Evolutionary conservation across 1,140 invertebrate genomes (phyloP).

Genomic region (Neodiprion pinetum): DNA sequence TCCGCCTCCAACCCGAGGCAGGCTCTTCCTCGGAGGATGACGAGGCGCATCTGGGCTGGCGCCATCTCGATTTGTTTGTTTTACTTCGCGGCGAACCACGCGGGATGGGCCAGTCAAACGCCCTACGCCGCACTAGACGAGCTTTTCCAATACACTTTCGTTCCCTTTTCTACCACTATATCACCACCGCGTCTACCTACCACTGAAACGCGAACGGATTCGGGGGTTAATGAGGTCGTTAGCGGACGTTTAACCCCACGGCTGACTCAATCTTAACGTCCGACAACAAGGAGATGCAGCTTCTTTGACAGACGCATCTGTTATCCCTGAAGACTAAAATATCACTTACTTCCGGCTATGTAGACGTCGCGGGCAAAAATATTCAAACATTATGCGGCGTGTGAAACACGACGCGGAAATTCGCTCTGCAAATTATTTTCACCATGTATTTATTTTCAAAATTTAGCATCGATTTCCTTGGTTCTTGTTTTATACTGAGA

Average conservation of each 20-base stretch:
- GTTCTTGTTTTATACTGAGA: too few species aligned
- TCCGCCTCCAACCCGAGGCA: conserved; percentile 27
- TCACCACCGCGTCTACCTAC: conserved; percentile 28
- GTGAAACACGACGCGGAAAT: too few species aligned
- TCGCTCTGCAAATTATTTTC: too few species aligned
- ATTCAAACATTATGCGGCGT: too few species aligned
- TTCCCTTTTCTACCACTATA: conserved; percentile 15
- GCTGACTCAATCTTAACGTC: background rate
- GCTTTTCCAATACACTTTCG: background rate
- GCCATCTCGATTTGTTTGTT: conserved; percentile 59
- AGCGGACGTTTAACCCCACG: conserved; percentile 39
- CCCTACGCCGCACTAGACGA: background rate
- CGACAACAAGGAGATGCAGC: background rate
- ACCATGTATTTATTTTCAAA: too few species aligned
- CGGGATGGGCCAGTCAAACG: background rate
- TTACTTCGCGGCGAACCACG: conserved; percentile 39
- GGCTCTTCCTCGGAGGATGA: conserved; percentile 38
- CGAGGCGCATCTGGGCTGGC: conserved; percentile 59
- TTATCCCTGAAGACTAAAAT: too few species aligned
- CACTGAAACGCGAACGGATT: conserved; percentile 33
- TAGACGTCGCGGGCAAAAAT: too few species aligned
- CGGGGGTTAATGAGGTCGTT: conserved; percentile 52
- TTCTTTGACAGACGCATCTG: too few species aligned
- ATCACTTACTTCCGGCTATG: too few species aligned
- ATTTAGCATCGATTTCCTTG: too few species aligned